Evolutionary conservation across 2,888 invertebrate species (phyloP), one percentile per base, ranked within the genome.

Genomic region (Andricus quercusramuli): DNA sequence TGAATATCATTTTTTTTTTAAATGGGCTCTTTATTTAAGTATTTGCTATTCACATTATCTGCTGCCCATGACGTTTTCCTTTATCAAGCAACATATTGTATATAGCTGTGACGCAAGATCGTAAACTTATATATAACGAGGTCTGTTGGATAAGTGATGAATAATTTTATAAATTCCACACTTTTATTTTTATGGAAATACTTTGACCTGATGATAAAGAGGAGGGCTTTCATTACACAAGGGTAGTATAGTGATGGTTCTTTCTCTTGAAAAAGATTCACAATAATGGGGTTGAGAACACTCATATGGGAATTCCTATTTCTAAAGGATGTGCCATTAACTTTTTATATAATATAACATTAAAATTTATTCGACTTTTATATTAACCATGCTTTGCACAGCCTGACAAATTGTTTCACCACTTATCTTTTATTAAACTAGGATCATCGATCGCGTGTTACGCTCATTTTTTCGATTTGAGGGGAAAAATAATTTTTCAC

Each of bases 111-210:
- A 67, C 67, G 41, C 67, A 67, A 66, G 29, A 11, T 37, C 37
- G 20, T 29, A 37, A 41, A 67, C n/a, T 67, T 67, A 17, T 47
- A 67, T 67, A 47, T 47, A 67, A 67, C 41, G 67, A 67, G 41
- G n/a, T 67, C 41, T 37, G n/a, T 5, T 9, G 17, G 67, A 67
- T 67, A 67, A 67, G 22, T 67, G 22, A 67, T 67, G 67, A 22
- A 67, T 67, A 67, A 67, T 67, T 41, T 67, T 8, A 67, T 37
- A 20, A 67, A 41, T 37, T 67, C 37, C n/a, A 41, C n/a, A 13
- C 67, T 67, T 22, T 67, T 41, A 41, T 67, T 67, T 37, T 41
- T 22, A 41, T 67, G n/a, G 13, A 67, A 41, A 67, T 41, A 22
- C 41, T 67, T n/a, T 37, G n/a, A 41, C 37, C 67, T 67, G 41